These are phyloP conservation scores for Brachyalestes nurse DNA, from an alignment of 2,797 vertebrate genomes.

Conservation along the genomic window DNA sequence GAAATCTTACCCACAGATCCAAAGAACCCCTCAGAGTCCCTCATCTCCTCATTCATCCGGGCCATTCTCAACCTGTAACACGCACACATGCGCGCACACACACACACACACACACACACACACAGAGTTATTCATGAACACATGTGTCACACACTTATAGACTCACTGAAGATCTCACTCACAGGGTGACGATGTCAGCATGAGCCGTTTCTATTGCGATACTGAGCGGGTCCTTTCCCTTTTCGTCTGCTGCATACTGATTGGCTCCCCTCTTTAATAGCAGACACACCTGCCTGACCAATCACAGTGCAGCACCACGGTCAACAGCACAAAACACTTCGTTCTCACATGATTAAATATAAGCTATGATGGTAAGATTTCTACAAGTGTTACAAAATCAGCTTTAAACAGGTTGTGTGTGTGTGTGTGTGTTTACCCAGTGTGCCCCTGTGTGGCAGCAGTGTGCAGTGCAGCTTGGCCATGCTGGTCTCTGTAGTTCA, in stretches of 20 bases:
- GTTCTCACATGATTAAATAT: background rate
- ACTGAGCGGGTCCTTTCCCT: constrained; percentile 77
- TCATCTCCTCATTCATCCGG: constrained; percentile 85
- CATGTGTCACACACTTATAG: background rate
- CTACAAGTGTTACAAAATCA: too few species aligned
- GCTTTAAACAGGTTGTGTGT: constrained; percentile 6
- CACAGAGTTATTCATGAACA: background rate
- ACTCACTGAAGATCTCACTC: constrained; percentile 56
- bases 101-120: constrained; percentile 16
- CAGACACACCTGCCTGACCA: constrained; percentile 77
- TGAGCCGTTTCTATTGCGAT: constrained; percentile 79
- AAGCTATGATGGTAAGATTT: too few species aligned
- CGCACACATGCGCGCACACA: constrained; percentile 4
- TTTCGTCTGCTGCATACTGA: constrained; percentile 81
- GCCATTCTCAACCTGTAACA: constrained; percentile 77
- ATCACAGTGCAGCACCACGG: constrained; percentile 23
- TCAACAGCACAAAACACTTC: background rate
- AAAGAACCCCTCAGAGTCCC: constrained; percentile 77
- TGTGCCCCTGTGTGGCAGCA: constrained; percentile 75
- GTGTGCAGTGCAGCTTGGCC: constrained; percentile 77
- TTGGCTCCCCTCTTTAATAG: constrained; percentile 81
- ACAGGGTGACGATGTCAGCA: constrained; percentile 83
- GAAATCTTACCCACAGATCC: constrained; percentile 68
- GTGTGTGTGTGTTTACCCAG: constrained; percentile 55
- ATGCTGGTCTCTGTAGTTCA: constrained; percentile 76